These are phyloP conservation scores for Perithous albicinctus DNA, from an alignment of 2,888 invertebrate genomes.

Conservation along the genomic window DNA sequence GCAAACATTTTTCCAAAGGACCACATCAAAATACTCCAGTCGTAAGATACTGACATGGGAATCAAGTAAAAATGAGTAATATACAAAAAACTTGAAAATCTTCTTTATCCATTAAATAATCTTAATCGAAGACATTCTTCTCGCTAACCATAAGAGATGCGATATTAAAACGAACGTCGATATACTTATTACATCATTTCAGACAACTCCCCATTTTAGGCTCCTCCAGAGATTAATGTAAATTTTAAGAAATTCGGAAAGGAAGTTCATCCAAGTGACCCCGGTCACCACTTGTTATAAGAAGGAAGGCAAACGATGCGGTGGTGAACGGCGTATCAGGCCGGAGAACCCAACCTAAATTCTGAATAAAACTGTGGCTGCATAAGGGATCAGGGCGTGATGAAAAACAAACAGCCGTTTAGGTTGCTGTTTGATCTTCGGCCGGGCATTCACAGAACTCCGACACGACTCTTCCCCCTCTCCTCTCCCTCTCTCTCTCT, in stretches of 20 bases:
- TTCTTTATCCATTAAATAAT: no score
- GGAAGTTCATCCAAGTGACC: background rate
- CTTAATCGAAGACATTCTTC: no score
- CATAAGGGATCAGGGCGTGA: conserved; percentile 84
- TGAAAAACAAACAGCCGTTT: conserved; percentile 85
- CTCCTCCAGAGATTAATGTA: background rate
- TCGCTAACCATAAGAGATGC: no score
- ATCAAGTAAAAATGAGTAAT: no score
- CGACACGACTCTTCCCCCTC: conserved; percentile 73
- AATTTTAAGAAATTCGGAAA: background rate
- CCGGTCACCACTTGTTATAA: background rate
- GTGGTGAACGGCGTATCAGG: conserved; percentile 60
- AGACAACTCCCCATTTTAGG: no score
- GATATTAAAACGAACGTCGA: no score
- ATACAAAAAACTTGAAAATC: no score
- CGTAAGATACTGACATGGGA: no score
- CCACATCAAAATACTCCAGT: no score
- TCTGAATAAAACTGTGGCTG: conserved; percentile 83
- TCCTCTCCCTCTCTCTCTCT: background rate
- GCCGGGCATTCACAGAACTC: conserved; percentile 82
- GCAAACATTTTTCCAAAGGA: no score
- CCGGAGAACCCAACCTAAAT: conserved; percentile 81
- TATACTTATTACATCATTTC: no score
- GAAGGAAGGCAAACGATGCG: conserved; percentile 33
- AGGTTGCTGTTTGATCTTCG: conserved; percentile 85